A percentile compares a stretch with the other conserved stretches of the same genome.
Conservation (phyloP, 2,113 vertebrate genomes). For the Rattus rattus region DNA sequence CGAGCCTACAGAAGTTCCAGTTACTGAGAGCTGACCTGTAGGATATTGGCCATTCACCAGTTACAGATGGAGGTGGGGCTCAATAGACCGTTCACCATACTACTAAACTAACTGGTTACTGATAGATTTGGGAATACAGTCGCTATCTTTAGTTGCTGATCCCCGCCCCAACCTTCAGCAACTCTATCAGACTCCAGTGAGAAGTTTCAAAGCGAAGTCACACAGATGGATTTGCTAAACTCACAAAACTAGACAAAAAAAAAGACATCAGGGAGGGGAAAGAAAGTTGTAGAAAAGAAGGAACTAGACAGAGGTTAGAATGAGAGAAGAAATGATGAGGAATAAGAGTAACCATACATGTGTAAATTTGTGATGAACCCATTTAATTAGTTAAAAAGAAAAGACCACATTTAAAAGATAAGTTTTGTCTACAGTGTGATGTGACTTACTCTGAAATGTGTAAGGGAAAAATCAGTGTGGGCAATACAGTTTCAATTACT, state of each 20-base stretch:
- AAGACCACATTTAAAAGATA: background rate
- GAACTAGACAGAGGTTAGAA: background rate
- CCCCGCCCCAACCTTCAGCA: rapidly evolving
- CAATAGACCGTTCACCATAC: background rate
- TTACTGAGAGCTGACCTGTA: background rate
- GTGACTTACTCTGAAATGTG: conserved; percentile 50
- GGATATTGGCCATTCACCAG: background rate
- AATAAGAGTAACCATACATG: background rate
- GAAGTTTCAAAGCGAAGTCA: background rate
- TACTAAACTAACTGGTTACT: background rate
- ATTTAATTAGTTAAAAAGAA: background rate
- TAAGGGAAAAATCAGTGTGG: background rate
- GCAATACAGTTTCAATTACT: background rate
- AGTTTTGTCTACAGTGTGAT: conserved; percentile 57
- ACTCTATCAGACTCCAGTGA: background rate
- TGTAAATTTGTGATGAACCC: background rate
- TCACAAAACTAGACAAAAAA: background rate
- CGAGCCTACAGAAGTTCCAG: background rate
- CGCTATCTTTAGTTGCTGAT: background rate
- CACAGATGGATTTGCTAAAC: background rate
- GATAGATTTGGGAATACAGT: background rate
- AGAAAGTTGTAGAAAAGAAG: background rate
- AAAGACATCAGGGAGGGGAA: background rate
- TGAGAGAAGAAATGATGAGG: background rate
- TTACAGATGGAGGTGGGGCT: background rate